Evolutionary conservation across 1,140 invertebrate species (phyloP).

Genomic region (Chironomus striatipennis): DNA sequence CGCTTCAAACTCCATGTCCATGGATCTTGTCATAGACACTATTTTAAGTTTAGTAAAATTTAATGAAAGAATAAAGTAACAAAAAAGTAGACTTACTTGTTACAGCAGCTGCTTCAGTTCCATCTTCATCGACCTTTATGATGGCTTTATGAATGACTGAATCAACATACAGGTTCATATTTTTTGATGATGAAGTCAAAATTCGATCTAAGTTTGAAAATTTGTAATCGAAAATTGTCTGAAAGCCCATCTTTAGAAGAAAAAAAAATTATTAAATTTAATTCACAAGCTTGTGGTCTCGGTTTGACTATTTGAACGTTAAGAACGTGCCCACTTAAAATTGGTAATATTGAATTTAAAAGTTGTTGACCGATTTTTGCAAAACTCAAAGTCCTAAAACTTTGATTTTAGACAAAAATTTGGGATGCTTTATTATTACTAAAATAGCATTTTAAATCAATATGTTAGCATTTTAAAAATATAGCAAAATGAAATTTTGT

Average conservation of each 20-base stretch:
- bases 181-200: conserved; percentile 35
- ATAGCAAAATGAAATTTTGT: too few relatives aligned
- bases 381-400: too few relatives aligned
- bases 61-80: conserved; percentile 13
- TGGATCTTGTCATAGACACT: background rate
- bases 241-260: conserved; percentile 49
- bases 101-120: conserved; percentile 50
- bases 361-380: too few relatives aligned
- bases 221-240: conserved; percentile 45
- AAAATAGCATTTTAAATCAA: too few relatives aligned
- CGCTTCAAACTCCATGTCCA: background rate
- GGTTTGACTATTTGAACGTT: too few relatives aligned
- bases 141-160: conserved; percentile 50
- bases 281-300: background rate
- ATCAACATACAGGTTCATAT: conserved; percentile 39
- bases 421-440: too few relatives aligned
- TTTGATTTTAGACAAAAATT: too few relatives aligned
- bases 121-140: conserved; percentile 54
- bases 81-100: conserved; percentile 35
- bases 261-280: conserved; percentile 24
- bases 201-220: conserved; percentile 53
- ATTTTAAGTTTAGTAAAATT: background rate
- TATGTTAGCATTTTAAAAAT: too few relatives aligned
- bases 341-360: too few relatives aligned
- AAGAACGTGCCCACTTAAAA: too few relatives aligned